phyloP scores from a whole-genome alignment of 1,140 invertebrate genomes.

The Drosophila sp. region DNA sequence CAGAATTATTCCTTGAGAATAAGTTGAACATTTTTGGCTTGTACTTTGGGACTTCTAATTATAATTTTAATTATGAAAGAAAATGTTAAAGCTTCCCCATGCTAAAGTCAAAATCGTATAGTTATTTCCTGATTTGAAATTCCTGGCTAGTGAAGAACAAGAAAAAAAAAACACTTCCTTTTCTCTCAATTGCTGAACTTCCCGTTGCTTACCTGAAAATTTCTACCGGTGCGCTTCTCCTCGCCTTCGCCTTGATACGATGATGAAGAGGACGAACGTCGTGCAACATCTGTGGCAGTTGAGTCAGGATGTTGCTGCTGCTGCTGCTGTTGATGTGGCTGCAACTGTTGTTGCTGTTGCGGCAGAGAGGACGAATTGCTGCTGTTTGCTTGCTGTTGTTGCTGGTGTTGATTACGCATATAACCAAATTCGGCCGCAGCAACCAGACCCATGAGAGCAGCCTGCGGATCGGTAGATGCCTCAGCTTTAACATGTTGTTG shows the following conservation, averaged over 20 bases:
- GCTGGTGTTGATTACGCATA: constrained; percentile 79
- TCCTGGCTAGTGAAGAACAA: constrained; percentile 16
- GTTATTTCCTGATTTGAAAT: constrained; percentile 18
- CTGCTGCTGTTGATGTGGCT: constrained; percentile 55
- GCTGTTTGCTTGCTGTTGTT: constrained; percentile 51
- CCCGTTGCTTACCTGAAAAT: constrained; percentile 82
- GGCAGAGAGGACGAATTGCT: constrained; percentile 42
- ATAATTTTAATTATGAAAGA: too few relatives aligned
- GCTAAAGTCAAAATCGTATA: neutral
- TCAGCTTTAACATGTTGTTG: constrained; percentile 51
- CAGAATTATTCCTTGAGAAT: too few relatives aligned
- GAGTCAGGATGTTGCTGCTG: constrained; percentile 82
- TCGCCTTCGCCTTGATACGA: constrained; percentile 74
- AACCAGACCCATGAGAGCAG: constrained; percentile 67
- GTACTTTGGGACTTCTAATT: neutral
- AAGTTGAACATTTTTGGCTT: neutral
- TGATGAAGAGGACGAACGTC: constrained; percentile 72
- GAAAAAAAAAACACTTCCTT: neutral
- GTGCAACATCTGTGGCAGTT: constrained; percentile 76
- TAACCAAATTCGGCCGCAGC: constrained; percentile 69
- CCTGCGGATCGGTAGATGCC: constrained; percentile 47
- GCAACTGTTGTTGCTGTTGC: constrained; percentile 48
- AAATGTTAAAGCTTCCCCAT: too few relatives aligned
- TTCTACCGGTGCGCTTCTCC: constrained; percentile 77
- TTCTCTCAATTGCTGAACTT: constrained; percentile 40